Conservation (phyloP, 92 coral and sea anemone species). For the Chrysogorgia sp. region DNA sequence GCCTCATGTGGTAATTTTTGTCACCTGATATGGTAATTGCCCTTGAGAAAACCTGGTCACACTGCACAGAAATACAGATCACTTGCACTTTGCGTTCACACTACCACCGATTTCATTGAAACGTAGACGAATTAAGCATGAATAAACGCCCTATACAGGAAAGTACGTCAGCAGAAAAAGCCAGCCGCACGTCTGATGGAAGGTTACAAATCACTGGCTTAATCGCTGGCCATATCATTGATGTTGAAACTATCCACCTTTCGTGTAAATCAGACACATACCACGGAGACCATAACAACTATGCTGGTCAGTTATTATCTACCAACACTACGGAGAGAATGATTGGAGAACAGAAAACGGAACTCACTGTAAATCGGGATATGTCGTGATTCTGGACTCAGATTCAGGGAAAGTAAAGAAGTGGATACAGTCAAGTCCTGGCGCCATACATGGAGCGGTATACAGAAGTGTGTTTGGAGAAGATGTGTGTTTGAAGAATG, state of each 20-base stretch:
- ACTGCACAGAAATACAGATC: no score
- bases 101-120: no score
- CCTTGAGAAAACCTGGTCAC: no score
- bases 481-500: neutral
- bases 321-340: conserved; percentile 21
- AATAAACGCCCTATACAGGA: no score
- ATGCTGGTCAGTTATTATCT: conserved; percentile 48
- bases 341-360: conserved; percentile 49
- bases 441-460: conserved; percentile 38
- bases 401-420: conserved; percentile 12
- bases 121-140: no score
- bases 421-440: conserved; percentile 27
- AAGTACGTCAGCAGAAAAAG: no score
- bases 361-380: conserved; percentile 48
- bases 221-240: neutral
- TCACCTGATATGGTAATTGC: no score
- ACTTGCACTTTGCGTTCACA: no score
- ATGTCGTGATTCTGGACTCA: conserved; percentile 43
- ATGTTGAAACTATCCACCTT: conserved; percentile 48
- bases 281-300: neutral
- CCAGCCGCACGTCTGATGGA: no score
- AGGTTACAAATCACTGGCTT: no score
- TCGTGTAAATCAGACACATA: conserved; percentile 52
- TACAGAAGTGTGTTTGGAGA: conserved; percentile 46
- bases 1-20: no score